Percentiles rank a stretch among this genome's conserved stretches.
Conservation (phyloP, 2,797 vertebrate genomes). For the Acanthiza pusilla region DNA sequence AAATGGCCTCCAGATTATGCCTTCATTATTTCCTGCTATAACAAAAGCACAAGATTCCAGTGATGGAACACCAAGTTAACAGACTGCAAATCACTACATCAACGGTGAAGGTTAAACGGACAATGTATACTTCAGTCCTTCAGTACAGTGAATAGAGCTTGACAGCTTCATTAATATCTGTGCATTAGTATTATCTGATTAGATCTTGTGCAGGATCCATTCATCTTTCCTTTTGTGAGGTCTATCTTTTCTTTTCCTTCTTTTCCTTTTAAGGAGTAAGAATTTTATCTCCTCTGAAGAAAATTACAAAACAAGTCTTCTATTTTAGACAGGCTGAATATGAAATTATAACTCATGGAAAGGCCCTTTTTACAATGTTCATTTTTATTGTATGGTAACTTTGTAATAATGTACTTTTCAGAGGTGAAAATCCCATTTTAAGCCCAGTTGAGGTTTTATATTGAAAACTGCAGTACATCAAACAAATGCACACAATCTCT, state of each 20-base stretch:
- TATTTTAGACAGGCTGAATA: neutral
- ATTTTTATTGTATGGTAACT: slow-evolving; percentile 18
- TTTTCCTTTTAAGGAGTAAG: neutral
- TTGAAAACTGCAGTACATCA: slow-evolving; percentile 35
- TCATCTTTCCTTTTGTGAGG: neutral
- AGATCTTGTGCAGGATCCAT: neutral
- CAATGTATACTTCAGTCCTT: neutral
- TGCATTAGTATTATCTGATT: slow-evolving; percentile 3
- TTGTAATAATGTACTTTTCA: slow-evolving; percentile 27
- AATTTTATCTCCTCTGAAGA: neutral
- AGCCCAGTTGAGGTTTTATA: slow-evolving; percentile 24
- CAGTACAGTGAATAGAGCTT: neutral
- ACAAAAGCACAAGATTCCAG: neutral
- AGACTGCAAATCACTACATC: neutral
- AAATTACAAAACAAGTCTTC: neutral
- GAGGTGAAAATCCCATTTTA: slow-evolving; percentile 38
- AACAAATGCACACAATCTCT: slow-evolving; percentile 10
- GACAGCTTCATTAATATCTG: neutral
- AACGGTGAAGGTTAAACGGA: neutral
- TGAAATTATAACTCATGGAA: neutral
- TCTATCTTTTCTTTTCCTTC: neutral
- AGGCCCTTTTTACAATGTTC: slow-evolving; percentile 23
- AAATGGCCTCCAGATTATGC: neutral
- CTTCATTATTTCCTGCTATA: neutral
- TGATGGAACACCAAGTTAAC: neutral